Evolutionary conservation across 2,113 vertebrate genomes (phyloP), one percentile per base, ranked within the genome.

Genomic region (Rissa tridactyla): DNA sequence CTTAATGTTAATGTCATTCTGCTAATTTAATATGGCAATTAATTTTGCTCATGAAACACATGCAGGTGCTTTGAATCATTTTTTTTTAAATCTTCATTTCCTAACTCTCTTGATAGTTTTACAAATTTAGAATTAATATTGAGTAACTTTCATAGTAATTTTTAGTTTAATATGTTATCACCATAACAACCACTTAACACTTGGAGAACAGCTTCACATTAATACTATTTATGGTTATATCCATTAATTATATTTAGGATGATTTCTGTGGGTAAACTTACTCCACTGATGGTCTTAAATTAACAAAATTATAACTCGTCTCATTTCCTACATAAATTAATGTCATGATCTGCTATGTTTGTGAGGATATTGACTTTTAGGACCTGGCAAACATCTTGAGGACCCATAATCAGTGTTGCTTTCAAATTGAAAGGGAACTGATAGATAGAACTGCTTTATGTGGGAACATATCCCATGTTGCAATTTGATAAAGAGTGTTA

Each of bases 11-110:
- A 78, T 94, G n/a, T 75, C 55, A 84, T 73, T 92, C 60, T 95
- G 38, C n/a, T 94, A 96, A 93, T 96, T 89, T 93, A 89, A 94
- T 89, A 78, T 34, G 34, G 46, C 88, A 97, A 95, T 90, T 96
- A 85, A 92, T 97, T 94, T 97, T 87, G n/a, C 54, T 70, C 62
- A 62, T 72, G 69, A 95, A 96, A 95, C 42, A 79, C 49, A 60
- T 55, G 51, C 78, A 96, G 86, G 90, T 95, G 55, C 25, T 95
- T 68, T 72, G 57, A 88, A 57, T 85, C 3, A 16, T 83, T 66
- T 91, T 75, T 77, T 77, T 23, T 0, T 5, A 96, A 47, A 70
- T 54, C 72, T 90, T 92, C 10, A 66, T 88, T 94, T 96, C 58
- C 30, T 86, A 92, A 71, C 20, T 94, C 78, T 94, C 92, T 80